Percentiles rank a stretch among this genome's conserved stretches.
Conservation (phyloP, 53 echinoderm and acorn worm species). For the Henricia sp. region DNA sequence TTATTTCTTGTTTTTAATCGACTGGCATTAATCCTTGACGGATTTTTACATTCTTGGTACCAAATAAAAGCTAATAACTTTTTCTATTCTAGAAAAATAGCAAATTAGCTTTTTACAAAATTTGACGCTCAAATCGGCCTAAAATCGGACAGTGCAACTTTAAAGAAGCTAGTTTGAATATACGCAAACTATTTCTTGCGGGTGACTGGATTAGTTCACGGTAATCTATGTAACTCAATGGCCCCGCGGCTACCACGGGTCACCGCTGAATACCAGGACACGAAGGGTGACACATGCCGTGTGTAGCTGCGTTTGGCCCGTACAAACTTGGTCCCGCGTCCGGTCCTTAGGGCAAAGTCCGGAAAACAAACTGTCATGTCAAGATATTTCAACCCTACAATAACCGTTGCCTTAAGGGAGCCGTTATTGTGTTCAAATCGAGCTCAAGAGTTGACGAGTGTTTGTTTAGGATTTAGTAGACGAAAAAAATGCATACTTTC, state of each 20-base stretch:
- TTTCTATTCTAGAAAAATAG: too few species aligned
- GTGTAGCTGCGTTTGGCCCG: slow-evolving; percentile 9
- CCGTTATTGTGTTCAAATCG: background rate
- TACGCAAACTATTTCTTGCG: too few species aligned
- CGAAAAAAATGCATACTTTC: background rate
- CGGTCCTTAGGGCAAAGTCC: background rate
- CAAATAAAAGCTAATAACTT: too few species aligned
- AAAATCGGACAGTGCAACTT: too few species aligned
- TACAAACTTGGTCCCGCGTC: background rate
- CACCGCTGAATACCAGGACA: slow-evolving; percentile 12
- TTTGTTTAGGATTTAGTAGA: background rate
- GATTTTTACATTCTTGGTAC: too few species aligned
- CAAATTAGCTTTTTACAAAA: too few species aligned
- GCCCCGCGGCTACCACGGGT: slow-evolving; percentile 14
- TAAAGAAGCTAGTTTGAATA: too few species aligned
- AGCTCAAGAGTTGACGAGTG: background rate
- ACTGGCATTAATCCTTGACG: too few species aligned
- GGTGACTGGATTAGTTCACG: slow-evolving; percentile 33
- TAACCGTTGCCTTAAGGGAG: background rate
- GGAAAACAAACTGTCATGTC: slow-evolving; percentile 31
- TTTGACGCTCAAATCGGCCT: too few species aligned
- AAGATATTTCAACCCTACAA: slow-evolving; percentile 15
- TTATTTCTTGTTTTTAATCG: too few species aligned
- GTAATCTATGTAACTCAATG: slow-evolving; percentile 43
- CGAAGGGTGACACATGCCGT: slow-evolving; percentile 8